Base-by-base conservation (phyloP, 1,140 invertebrate species). In the Drosophila sp. region DNA sequence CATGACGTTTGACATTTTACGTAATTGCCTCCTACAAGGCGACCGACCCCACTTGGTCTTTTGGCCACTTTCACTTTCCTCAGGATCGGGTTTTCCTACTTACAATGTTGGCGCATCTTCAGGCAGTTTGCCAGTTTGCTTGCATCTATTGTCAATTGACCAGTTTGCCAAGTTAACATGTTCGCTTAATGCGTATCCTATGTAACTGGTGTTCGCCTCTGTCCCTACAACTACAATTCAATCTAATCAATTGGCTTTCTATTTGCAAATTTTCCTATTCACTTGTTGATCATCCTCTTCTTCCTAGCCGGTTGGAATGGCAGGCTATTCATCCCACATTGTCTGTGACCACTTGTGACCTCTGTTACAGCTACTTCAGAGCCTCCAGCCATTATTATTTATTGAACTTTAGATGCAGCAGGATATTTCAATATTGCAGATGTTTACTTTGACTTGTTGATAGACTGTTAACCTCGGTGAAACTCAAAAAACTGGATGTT, bases 1-100 rank as follows among this genome's bases (percentile, higher is more conserved):
- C 65, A 47, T 64, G 74, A 66, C 74, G 61, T 77, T 77, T 80
- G 73, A 76, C 69, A 79, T 76, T 77, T 79, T 80, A 73, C 63
- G 55, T 80, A 80, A 80, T 70, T 33, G 47, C 35, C 41, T n/a
- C 40, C 50, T 57, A n/a, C 33, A 66, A 58, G 29, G 44, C 60
- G 41, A 62, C 60, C 60, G 41, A 62, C 60, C 60, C 40, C 41
- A 62, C 60, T 62, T 62, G 40, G 44, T 60, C 72, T 65, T 17
- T 68, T 71, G 33, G 74, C 35, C 71, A 55, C 78, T 80, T 80
- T 80, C 78, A 55, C 78, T 80, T 78, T 79, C 64, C 47, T 57
- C 65, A 44, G 60, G 61, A 68, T n/a, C 54, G 23, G 35, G 47
- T 47, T 55, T 68, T 70, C 27, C 77, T 17, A 58, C 72, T 57